Base-by-base conservation (phyloP, 2,797 vertebrate genomes). In the Gymnothorax reevesii region DNA sequence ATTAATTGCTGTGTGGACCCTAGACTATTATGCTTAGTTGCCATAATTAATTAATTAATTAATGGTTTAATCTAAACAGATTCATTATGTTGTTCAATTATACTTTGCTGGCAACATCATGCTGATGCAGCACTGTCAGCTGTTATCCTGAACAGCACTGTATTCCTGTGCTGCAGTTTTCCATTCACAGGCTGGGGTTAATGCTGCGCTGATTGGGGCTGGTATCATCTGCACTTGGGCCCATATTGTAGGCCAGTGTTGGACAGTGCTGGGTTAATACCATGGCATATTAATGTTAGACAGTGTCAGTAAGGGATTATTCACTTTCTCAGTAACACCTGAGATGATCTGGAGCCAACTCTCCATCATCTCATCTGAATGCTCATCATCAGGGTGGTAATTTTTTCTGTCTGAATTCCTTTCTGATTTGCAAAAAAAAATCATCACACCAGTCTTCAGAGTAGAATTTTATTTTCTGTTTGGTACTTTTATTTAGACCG, bases 41-140 rank as follows among this genome's bases (percentile, higher is more conserved):
- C 33, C 49, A 42, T 49, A 52, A 77, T 77, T 77, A 77, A 77
- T 75, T 6, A 33, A 73, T 13, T 15, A 77, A 77, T 77, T 77
- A 77, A 77, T 77, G 33, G 55, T 73, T 84, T 77, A 33, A 77
- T 77, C 82, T 89, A 86, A 87, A 27, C 84, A 82, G 54, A 89
- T 91, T 91, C 88, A 90, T 91, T 88, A 90, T 88, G 86, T 90
- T 83, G 88, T 87, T 89, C 80, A 86, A 86, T 87, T 84, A 87
- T 87, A 57, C 73, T 77, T 89, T 89, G 88, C 84, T 69, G 17
- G 84, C 64, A 66, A 66, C 64, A 66, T 87, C 88, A 82, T 80
- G 86, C 89, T 92, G 89, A 93, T 86, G 89, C 90, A 85, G 87
- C 87, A 89, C 92, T 91, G 94, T 94, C 92, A 89, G 87, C 84